Evolutionary conservation across 2,113 vertebrate genomes (phyloP).

Genomic region (Corydoras sp.): DNA sequence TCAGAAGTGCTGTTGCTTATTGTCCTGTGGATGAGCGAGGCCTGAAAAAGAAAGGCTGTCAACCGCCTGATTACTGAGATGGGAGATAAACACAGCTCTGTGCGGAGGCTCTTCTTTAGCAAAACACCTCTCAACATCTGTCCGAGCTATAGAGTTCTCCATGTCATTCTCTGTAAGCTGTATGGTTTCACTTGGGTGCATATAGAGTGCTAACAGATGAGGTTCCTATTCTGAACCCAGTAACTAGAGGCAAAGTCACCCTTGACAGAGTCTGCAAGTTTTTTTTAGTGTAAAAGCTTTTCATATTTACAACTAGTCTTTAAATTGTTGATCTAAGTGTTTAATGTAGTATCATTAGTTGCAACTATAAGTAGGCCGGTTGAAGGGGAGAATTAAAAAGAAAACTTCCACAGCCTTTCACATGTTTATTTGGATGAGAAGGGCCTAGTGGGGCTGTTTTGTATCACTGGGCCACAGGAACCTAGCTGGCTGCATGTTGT

Average conservation of each 20-base stretch:
- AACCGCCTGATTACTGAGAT: conserved; percentile 73
- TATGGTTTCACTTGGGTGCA: conserved; percentile 34
- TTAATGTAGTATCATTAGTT: no score
- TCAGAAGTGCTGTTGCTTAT: conserved; percentile 74
- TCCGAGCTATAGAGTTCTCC: conserved; percentile 67
- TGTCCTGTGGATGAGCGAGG: conserved; percentile 68
- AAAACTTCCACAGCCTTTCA: conserved; percentile 68
- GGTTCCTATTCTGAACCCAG: conserved; percentile 42
- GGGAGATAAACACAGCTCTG: conserved; percentile 71
- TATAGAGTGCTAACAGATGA: conserved; percentile 32
- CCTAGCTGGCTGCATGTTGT: conserved; percentile 57
- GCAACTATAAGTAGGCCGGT: conserved; percentile 18
- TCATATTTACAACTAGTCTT: conserved; percentile 40
- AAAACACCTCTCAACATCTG: conserved; percentile 57
- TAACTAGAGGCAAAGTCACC: conserved; percentile 37
- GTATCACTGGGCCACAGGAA: conserved; percentile 61
- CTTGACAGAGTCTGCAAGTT: conserved; percentile 27
- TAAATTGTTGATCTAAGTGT: background rate
- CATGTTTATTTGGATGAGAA: conserved; percentile 62
- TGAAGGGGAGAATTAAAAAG: conserved; percentile 64
- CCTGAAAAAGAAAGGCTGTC: conserved; percentile 67
- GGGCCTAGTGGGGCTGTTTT: conserved; percentile 59
- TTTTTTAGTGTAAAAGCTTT: conserved; percentile 19
- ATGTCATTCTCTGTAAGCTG: conserved; percentile 54
- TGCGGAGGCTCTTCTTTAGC: conserved; percentile 56